Base-by-base conservation (phyloP, 2,113 vertebrate species). In the Erythrocercus mccallii region DNA sequence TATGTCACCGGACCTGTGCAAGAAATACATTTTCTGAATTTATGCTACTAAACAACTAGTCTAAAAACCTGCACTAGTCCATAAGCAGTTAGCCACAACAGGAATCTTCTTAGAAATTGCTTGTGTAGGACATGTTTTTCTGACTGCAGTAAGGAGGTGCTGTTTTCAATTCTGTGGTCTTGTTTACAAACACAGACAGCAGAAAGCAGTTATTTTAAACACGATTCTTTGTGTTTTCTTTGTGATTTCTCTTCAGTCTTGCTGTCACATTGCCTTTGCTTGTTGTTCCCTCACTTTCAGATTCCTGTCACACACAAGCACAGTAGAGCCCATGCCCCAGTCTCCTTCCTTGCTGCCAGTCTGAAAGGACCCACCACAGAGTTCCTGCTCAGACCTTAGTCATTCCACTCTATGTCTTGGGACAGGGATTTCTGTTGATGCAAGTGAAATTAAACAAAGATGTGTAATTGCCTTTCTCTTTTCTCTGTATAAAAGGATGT, bases 111-210 rank as follows among this genome's bases (percentile, higher is more conserved):
- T 69, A 27, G 24, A 78, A 85, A 40, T 38, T 38, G 25, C 28
- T 57, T 62, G 17, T 37, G 16, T 78, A 53, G 31, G 13, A 51
- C 23, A 25, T 0, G 0, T 57, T 78, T 74, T 15, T 15, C 72
- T 85, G 51, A 11, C 37, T 54, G 33, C 42, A 81, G 42, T 53
- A 66, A 85, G 45, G 22, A 57, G 37, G 28, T 81, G 23, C 19
- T 62, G 28, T 0, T 68, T 66, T 60, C 0, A 0, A 17, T 68
- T 25, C 33, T 48, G 35, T 37, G 22, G 21, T 31, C 80, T 24
- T 76, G 24, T 64, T 88, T 76, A 62, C 27, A 45, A 19, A 50
- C 23, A 72, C 13, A 53, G 28, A 42, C 5, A 18, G n/a, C 30
- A 66, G 45, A 54, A 76, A 68, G 33, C 9, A 71, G 27, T 37